phyloP scores from a whole-genome alignment of 2,888 invertebrate genomes.

The Bugulina stolonifera region DNA sequence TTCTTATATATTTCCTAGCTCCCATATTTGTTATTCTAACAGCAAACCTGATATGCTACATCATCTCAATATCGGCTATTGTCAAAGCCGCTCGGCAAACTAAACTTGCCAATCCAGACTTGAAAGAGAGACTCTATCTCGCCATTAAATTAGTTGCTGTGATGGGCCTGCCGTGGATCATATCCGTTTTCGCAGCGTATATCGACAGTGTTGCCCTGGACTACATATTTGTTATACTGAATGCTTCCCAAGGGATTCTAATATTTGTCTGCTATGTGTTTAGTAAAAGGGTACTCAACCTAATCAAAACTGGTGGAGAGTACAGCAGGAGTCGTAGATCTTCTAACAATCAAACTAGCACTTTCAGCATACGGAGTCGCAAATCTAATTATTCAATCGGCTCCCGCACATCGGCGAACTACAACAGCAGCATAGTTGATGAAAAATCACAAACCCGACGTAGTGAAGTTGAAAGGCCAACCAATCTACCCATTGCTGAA shows the following conservation, averaged over 20 bases:
- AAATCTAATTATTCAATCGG: neutral
- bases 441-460: too few species aligned
- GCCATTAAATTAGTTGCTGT: slow-evolving; percentile 16
- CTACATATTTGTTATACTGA: slow-evolving; percentile 55
- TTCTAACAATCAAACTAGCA: neutral
- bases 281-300: slow-evolving; percentile 8
- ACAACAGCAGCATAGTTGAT: too few species aligned
- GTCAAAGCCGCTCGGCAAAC: slow-evolving; percentile 12
- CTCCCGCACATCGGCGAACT: too few species aligned
- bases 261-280: slow-evolving; percentile 48
- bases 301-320: neutral
- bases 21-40: slow-evolving; percentile 28
- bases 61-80: neutral
- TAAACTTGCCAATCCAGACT: slow-evolving; percentile 4
- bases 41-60: slow-evolving; percentile 24
- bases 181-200: slow-evolving; percentile 52
- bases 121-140: slow-evolving; percentile 23
- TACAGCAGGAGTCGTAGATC: neutral
- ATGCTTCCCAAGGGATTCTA: slow-evolving; percentile 59
- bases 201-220: slow-evolving; percentile 44
- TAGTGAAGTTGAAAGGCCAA: too few species aligned
- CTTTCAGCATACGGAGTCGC: neutral
- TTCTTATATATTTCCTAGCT: slow-evolving; percentile 28
- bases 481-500: too few species aligned
- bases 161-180: slow-evolving; percentile 55